These are phyloP conservation scores for Drosophila tristis DNA, from an alignment of 1,140 invertebrate genomes.

Conservation along the genomic window DNA sequence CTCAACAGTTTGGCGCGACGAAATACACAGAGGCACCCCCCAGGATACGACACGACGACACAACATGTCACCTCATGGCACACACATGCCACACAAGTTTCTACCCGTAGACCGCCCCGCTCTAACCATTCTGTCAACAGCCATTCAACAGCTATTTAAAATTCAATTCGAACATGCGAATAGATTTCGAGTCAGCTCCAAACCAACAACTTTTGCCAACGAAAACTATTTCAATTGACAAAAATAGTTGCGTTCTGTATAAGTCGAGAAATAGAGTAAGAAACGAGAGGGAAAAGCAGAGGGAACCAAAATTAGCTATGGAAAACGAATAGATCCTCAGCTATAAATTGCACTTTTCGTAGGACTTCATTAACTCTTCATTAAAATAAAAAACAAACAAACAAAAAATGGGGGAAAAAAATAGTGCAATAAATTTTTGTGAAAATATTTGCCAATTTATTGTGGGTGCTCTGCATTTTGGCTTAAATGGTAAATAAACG, in stretches of 20 bases:
- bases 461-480: constrained; percentile 26
- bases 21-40: constrained; percentile 19
- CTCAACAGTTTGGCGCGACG: constrained; percentile 1
- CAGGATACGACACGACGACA: neutral
- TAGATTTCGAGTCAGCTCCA: neutral
- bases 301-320: too few relatives aligned
- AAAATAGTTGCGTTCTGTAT: too few relatives aligned
- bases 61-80: constrained; percentile 4
- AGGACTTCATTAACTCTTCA: constrained; percentile 26
- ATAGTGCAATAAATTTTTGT: constrained; percentile 17
- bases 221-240: neutral
- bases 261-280: too few relatives aligned
- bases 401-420: constrained; percentile 27
- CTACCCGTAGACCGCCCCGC: neutral
- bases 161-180: constrained; percentile 47
- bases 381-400: neutral
- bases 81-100: constrained; percentile 2
- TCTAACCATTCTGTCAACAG: constrained; percentile 31
- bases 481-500: constrained; percentile 70
- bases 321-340: too few relatives aligned
- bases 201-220: neutral
- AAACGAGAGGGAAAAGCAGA: too few relatives aligned
- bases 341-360: neutral
- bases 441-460: constrained; percentile 45
- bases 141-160: constrained; percentile 50